Conservation (phyloP, 2,797 vertebrate genomes). For the Trematomus bernacchii region DNA sequence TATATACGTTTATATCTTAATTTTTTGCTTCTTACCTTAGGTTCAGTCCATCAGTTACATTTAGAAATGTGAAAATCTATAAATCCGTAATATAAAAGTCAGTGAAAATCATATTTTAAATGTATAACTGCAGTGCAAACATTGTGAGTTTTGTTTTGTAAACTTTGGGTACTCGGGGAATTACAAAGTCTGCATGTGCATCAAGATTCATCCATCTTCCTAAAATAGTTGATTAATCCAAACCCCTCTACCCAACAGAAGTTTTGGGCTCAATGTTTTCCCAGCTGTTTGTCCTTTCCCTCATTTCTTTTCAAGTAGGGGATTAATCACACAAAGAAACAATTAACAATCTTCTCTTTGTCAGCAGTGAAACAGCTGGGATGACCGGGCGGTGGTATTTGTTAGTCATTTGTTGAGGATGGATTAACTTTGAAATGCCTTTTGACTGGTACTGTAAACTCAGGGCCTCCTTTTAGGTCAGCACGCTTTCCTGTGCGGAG, state of each 20-base stretch:
- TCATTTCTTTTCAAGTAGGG: constrained; percentile 48
- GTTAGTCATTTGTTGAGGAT: constrained; percentile 66
- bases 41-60: too few species aligned
- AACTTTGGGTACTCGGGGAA: constrained; percentile 16
- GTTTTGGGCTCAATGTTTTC: constrained; percentile 52
- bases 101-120: neutral
- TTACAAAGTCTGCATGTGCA: constrained; percentile 4
- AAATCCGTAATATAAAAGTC: too few species aligned
- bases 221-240: constrained; percentile 38
- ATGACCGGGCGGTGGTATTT: constrained; percentile 35
- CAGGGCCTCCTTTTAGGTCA: constrained; percentile 31
- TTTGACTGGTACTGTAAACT: constrained; percentile 67
- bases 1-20: neutral
- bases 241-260: constrained; percentile 32
- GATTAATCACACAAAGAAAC: constrained; percentile 71
- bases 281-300: constrained; percentile 68
- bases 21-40: neutral
- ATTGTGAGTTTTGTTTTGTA: neutral
- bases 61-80: too few species aligned
- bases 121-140: neutral
- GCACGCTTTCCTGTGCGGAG: constrained; percentile 27
- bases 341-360: constrained; percentile 77
- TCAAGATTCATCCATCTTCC: constrained; percentile 43
- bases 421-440: constrained; percentile 58
- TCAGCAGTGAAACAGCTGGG: constrained; percentile 70